Conservation (phyloP, 2,113 vertebrate genomes). For the human (Homo sapiens) region DNA sequence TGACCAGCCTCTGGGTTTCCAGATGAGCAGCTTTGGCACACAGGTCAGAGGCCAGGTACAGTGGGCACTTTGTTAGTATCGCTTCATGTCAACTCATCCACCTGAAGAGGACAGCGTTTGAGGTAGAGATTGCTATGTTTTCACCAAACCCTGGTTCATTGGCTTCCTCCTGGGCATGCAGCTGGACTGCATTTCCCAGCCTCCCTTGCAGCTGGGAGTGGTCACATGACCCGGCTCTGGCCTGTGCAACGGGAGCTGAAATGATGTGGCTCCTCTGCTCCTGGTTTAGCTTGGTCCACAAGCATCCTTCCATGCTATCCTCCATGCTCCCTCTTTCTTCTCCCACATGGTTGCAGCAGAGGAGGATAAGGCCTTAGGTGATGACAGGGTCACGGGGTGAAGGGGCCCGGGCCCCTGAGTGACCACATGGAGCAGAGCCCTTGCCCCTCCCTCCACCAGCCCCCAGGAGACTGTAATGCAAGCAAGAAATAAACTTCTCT, state of each 20-base stretch:
- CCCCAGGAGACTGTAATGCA: background rate
- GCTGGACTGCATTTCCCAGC: constrained; percentile 64
- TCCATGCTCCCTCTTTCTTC: background rate
- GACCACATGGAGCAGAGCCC: background rate
- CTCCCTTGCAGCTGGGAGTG: background rate
- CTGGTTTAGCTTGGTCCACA: background rate
- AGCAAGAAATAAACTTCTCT: background rate
- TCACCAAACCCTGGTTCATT: background rate
- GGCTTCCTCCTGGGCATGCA: background rate
- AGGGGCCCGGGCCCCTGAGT: background rate
- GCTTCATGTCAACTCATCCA: background rate
- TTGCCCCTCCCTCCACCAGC: too few relatives aligned
- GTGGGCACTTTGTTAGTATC: background rate
- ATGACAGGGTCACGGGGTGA: background rate
- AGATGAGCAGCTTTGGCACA: background rate
- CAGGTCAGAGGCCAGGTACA: background rate
- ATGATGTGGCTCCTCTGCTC: background rate
- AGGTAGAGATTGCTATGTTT: background rate
- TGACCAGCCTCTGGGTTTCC: background rate
- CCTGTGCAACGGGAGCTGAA: background rate
- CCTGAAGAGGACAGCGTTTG: background rate
- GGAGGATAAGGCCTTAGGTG: background rate
- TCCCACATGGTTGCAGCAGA: background rate
- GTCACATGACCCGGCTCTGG: background rate
- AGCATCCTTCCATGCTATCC: background rate